Base-by-base conservation (phyloP, 1,140 invertebrate genomes). In the Drosophila insularis region DNA sequence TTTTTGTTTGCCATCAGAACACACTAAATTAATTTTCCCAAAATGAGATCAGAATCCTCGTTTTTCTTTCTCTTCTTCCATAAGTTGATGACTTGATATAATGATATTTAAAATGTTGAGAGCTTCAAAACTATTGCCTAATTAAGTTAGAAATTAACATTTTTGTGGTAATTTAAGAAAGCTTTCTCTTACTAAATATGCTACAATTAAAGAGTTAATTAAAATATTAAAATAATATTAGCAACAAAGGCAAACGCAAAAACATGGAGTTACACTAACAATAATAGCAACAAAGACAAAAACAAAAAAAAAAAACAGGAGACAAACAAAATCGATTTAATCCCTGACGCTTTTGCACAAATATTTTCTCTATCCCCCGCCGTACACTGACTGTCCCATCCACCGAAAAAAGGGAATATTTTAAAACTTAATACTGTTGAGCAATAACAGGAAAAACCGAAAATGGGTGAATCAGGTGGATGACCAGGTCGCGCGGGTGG, bases 361-460 rank as follows among this genome's bases (percentile, higher is more conserved):
- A 81, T 82, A 81, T 81, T 81, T 81, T 66, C 67, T 53, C 72
- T 59, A 31, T 55, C 66, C 31, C 31, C 27, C 27, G 6, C 3
- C 55, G 63, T 60, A 11, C 10, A 59, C 4, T 1, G 31, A 21
- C 32, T 35, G 10, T 11, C n/a, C 64, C 39, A 68, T 63, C 74
- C 11, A 13, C 1, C 11, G 10, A 11, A 70, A 62, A 81, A 82
- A 82, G 80, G 65, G 80, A 82, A 82, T 84, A 85, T 80, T 80
- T 85, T 67, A 85, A 85, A 77, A 65, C 77, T 77, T 85, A 80
- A 84, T 85, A 70, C 63, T 70, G 73, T 77, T 85, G 78, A 72
- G 66, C 56, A 62, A 50, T 60, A 73, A 13, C 27, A 58, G 55
- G 66, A 75, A 58, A 74, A 56, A 63, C 40, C 14, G 60, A 68